Conservation (phyloP, 2,113 vertebrate genomes). For the Passer montanus region DNA sequence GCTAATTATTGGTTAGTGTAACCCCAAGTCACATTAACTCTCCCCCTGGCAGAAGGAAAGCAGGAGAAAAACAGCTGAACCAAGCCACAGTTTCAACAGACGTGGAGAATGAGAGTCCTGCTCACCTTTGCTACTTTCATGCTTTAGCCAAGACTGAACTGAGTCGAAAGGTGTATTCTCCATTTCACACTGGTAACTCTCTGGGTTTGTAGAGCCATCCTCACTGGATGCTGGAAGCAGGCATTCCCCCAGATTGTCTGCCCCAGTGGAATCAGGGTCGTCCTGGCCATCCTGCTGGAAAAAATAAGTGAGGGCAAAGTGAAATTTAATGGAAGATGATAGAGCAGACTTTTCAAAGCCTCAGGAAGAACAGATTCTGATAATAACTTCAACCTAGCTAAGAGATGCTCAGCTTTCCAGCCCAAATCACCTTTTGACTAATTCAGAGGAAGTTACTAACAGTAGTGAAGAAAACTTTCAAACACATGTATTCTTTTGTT, state of each 20-base stretch:
- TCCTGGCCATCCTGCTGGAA: conserved; percentile 54
- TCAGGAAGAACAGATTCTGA: background rate
- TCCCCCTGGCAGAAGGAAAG: background rate
- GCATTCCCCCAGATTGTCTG: conserved; percentile 56
- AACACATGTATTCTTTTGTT: background rate
- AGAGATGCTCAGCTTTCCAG: background rate
- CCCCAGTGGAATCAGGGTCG: conserved; percentile 35
- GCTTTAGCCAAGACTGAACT: conserved; percentile 77
- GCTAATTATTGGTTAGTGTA: background rate
- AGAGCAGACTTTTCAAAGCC: background rate
- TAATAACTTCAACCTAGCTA: background rate
- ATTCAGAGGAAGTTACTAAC: background rate
- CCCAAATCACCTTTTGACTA: background rate
- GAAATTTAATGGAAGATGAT: background rate
- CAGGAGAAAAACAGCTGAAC: background rate
- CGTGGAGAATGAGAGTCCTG: background rate
- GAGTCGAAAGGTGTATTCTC: conserved; percentile 71
- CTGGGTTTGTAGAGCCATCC: conserved; percentile 30
- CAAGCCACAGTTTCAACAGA: background rate
- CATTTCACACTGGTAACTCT: conserved; percentile 71
- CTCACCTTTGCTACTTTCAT: conserved; percentile 73
- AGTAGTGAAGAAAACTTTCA: background rate
- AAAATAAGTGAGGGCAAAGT: background rate
- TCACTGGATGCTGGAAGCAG: conserved; percentile 65
- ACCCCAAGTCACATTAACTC: background rate